Evolutionary conservation across 2,888 invertebrate species (phyloP).

Genomic region (Leucophora obtusa): DNA sequence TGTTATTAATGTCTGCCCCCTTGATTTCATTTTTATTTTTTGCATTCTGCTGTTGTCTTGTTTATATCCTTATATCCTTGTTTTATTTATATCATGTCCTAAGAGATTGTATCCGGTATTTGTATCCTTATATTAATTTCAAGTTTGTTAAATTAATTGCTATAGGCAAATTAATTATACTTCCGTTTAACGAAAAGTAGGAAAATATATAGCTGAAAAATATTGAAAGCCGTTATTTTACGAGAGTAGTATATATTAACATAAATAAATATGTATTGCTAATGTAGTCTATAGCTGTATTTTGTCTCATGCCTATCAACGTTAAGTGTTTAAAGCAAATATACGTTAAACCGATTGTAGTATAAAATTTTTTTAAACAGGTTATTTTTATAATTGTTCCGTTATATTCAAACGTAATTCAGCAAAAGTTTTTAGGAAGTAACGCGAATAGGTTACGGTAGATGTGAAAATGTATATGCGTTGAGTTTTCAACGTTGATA

Average conservation of each 20-base stretch:
- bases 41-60: not conserved
- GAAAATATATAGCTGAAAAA: constrained; percentile 2
- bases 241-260: not conserved
- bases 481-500: too few species aligned
- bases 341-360: too few species aligned
- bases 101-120: not conserved
- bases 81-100: not conserved
- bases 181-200: not conserved
- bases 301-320: too few species aligned
- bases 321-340: too few species aligned
- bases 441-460: too few species aligned
- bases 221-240: too few species aligned
- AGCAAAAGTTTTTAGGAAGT: too few species aligned
- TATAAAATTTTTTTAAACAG: too few species aligned
- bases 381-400: too few species aligned
- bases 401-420: too few species aligned
- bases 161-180: constrained; percentile 29
- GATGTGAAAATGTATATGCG: too few species aligned
- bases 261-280: not conserved
- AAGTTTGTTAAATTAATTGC: constrained; percentile 19
- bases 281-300: not conserved
- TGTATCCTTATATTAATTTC: constrained; percentile 18
- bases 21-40: constrained; percentile 1
- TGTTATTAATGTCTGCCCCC: not conserved
- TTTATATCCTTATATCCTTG: not conserved